phyloP scores from a whole-genome alignment of 2,113 vertebrate species.

The Scomber colias region DNA sequence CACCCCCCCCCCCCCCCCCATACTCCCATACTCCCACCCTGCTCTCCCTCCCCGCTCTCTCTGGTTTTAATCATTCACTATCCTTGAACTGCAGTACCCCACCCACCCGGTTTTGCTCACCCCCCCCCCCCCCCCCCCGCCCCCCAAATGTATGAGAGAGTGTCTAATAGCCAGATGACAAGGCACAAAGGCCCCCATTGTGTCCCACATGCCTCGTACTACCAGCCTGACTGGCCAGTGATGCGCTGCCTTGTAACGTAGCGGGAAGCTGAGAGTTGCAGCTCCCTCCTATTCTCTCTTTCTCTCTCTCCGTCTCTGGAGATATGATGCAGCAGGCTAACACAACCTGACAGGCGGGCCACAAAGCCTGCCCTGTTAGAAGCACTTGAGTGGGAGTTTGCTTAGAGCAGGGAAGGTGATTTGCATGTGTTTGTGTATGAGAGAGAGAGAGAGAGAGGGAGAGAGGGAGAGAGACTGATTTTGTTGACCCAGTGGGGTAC shows the following conservation, averaged over 20 bases:
- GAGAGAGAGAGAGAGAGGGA: not conserved
- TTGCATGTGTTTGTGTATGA: slow-evolving; percentile 65
- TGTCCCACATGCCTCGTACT: slow-evolving; percentile 81
- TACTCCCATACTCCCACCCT: not conserved
- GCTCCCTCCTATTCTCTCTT: slow-evolving; percentile 18
- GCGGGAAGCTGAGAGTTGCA: slow-evolving; percentile 64
- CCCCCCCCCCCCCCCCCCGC: not conserved
- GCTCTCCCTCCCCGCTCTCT: not conserved
- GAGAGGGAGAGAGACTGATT: slow-evolving; percentile 42
- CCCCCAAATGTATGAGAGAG: slow-evolving; percentile 51
- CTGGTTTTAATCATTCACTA: slow-evolving; percentile 71
- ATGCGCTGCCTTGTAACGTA: slow-evolving; percentile 78
- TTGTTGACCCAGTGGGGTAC: slow-evolving; percentile 42
- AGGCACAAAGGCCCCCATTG: slow-evolving; percentile 86
- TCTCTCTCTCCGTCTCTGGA: slow-evolving; percentile 62
- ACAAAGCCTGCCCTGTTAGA: slow-evolving; percentile 82
- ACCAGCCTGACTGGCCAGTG: slow-evolving; percentile 77
- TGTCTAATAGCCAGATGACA: slow-evolving; percentile 83
- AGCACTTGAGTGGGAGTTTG: slow-evolving; percentile 57
- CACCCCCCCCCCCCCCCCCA: not conserved
- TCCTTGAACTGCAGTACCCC: slow-evolving; percentile 49
- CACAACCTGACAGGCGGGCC: slow-evolving; percentile 85
- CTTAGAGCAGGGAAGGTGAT: slow-evolving; percentile 58
- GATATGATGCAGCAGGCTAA: slow-evolving; percentile 84
- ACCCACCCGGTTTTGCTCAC: not conserved